phyloP scores from a whole-genome alignment of 2,888 invertebrate species.

The Lithophane leautieri region DNA sequence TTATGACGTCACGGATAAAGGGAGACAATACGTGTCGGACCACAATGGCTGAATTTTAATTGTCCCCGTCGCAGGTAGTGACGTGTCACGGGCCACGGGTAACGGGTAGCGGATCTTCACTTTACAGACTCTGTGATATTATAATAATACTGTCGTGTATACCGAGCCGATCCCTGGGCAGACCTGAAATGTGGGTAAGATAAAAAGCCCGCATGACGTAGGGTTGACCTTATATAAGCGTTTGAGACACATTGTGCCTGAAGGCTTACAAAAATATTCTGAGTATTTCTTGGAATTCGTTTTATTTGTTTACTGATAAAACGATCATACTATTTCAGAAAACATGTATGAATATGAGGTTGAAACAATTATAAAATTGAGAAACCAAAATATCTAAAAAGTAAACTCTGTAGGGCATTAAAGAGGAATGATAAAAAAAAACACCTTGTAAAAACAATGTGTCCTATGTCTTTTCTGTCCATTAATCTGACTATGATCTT shows the following conservation, averaged over 20 bases:
- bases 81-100: constrained; percentile 71
- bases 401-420: constrained; percentile 5
- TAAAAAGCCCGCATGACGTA: constrained; percentile 51
- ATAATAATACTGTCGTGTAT: constrained; percentile 53
- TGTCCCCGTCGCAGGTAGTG: constrained; percentile 67
- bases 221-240: constrained; percentile 32
- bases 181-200: constrained; percentile 35
- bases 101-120: constrained; percentile 61
- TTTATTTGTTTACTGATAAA: constrained; percentile 3
- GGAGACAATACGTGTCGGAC: constrained; percentile 76
- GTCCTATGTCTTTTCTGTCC: constrained; percentile 64
- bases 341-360: background rate
- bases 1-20: constrained; percentile 70
- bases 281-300: background rate
- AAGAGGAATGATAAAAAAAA: constrained; percentile 44
- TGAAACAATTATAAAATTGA: background rate
- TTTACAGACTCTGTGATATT: constrained; percentile 48
- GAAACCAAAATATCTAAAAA: background rate
- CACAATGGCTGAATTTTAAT: constrained; percentile 80
- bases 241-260: constrained; percentile 4
- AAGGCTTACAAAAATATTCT: constrained; percentile 14
- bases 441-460: constrained; percentile 65
- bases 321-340: constrained; percentile 1
- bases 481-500: constrained; percentile 70
- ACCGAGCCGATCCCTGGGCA: constrained; percentile 22